Evolutionary conservation across 2,797 vertebrate species (phyloP).

Genomic region (Sebastes umbrosus): DNA sequence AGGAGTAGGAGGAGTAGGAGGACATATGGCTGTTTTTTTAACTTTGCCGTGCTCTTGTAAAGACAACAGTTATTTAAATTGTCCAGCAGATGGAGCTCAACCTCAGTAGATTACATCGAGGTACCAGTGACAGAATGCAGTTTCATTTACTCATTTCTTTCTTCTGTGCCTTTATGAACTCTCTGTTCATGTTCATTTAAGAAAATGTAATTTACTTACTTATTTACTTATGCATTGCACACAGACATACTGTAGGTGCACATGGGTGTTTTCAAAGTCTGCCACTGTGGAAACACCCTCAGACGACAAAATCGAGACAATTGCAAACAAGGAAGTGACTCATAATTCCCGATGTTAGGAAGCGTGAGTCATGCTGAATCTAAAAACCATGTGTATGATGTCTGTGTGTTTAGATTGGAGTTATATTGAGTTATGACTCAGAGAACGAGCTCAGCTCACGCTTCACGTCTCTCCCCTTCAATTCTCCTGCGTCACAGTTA

Average conservation of each 20-base stretch:
- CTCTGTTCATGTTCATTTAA: no score
- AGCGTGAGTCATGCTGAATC: not conserved
- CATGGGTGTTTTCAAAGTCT: not conserved
- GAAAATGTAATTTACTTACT: not conserved
- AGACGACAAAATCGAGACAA: not conserved
- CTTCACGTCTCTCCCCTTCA: not conserved
- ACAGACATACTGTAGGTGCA: not conserved
- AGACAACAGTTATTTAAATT: not conserved
- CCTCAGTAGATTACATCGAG: not conserved
- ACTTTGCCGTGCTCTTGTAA: not conserved
- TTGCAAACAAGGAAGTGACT: not conserved
- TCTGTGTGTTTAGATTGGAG: not conserved
- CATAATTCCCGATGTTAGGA: not conserved
- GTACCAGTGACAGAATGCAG: not conserved
- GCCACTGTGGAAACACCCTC: rapidly evolving
- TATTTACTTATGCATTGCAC: not conserved
- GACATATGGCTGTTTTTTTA: not conserved
- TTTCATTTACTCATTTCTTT: not conserved
- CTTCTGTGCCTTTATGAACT: not conserved
- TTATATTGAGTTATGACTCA: not conserved
- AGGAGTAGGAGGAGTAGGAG: not conserved
- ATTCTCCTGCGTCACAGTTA: not conserved
- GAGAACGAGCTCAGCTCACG: not conserved
- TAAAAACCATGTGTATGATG: not conserved
- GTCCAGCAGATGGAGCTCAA: not conserved